phyloP scores from a whole-genome alignment of 2,888 invertebrate species.

The Tromatobia lineatoria region DNA sequence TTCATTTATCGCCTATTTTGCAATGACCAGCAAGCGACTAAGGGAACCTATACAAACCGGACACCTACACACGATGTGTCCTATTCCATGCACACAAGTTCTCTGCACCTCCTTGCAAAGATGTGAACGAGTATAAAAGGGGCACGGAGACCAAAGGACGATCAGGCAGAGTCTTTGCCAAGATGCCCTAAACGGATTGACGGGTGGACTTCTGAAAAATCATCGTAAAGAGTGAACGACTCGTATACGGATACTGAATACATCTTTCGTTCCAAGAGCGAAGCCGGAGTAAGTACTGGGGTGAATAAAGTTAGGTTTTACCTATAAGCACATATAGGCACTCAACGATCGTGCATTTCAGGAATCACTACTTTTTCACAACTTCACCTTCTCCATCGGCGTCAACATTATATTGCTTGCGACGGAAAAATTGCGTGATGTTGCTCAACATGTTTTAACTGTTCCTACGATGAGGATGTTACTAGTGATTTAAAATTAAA shows the following conservation, averaged over 20 bases:
- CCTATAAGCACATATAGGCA: conserved; percentile 29
- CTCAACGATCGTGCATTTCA: conserved; percentile 52
- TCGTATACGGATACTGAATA: conserved; percentile 59
- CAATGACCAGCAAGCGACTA: conserved; percentile 24
- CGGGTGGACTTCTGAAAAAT: conserved; percentile 78
- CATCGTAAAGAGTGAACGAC: conserved; percentile 72
- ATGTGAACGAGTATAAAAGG: conserved; percentile 16
- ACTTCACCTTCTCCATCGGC: conserved; percentile 78
- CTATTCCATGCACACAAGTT: background rate
- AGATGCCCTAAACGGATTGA: conserved; percentile 84
- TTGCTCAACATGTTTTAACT: conserved; percentile 57
- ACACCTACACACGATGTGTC: conserved; percentile 37
- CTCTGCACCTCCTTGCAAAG: background rate
- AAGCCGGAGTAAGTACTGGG: background rate
- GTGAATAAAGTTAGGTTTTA: conserved; percentile 31
- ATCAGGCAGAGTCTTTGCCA: conserved; percentile 73
- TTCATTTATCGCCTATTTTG: conserved; percentile 20
- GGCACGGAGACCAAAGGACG: conserved; percentile 53
- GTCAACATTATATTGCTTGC: conserved; percentile 69
- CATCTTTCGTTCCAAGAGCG: conserved; percentile 48
- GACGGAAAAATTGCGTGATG: conserved; percentile 58
- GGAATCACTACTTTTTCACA: conserved; percentile 73
- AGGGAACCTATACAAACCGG: conserved; percentile 32
- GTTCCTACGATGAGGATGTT: conserved; percentile 29
- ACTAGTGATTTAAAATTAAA: conserved; percentile 14